These are phyloP conservation scores for Mohoua ochrocephala DNA, from an alignment of 2,113 vertebrate genomes.

Conservation along the genomic window DNA sequence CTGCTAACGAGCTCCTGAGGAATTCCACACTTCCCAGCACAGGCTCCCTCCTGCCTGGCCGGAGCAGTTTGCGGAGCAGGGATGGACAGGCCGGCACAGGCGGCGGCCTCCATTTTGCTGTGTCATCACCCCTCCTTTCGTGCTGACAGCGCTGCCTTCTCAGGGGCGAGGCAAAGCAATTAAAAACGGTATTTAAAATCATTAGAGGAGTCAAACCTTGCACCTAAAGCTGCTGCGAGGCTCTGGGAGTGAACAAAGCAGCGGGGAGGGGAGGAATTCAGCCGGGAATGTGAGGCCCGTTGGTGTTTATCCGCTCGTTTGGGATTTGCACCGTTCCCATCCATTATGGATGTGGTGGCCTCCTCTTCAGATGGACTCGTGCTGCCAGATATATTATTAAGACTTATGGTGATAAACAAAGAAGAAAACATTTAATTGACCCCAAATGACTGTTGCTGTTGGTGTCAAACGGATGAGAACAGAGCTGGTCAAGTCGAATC, in stretches of 20 bases:
- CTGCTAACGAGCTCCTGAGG: slow-evolving; percentile 13
- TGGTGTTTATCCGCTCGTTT: background rate
- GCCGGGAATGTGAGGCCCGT: background rate
- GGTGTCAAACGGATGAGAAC: background rate
- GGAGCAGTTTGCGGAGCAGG: background rate
- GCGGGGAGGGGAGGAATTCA: background rate
- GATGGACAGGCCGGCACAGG: background rate
- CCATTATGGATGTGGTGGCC: slow-evolving; percentile 8
- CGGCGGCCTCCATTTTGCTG: background rate
- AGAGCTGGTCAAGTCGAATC: slow-evolving; percentile 41
- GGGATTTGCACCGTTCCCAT: background rate
- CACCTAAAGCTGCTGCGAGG: background rate
- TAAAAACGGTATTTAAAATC: background rate
- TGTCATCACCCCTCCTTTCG: background rate
- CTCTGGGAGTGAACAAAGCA: background rate
- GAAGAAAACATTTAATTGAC: slow-evolving; percentile 58
- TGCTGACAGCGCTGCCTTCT: slow-evolving; percentile 5
- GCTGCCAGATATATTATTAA: slow-evolving; percentile 29
- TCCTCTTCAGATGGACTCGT: background rate
- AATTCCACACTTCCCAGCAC: background rate
- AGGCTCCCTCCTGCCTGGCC: background rate
- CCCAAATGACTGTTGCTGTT: slow-evolving; percentile 15
- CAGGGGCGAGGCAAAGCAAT: background rate
- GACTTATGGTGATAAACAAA: slow-evolving; percentile 38
- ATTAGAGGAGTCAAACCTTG: background rate